A percentile compares a stretch with the other conserved stretches of the same genome.
Conservation (phyloP, 2,797 vertebrate species). For the Epinephelus malabaricus region DNA sequence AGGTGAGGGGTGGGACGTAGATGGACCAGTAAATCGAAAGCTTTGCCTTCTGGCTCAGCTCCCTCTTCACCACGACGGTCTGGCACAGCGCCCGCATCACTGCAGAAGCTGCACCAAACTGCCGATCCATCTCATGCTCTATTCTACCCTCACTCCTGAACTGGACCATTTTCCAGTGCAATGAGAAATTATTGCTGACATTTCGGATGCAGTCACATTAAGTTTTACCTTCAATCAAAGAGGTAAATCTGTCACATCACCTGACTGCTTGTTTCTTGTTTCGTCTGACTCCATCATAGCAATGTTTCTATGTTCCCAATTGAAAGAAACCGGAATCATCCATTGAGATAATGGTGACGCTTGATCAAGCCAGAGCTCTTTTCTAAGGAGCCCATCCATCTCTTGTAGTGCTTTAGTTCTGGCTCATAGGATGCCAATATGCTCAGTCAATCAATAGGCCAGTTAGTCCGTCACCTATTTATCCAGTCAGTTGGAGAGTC, state of each 20-base stretch:
- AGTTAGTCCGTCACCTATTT: slow-evolving; percentile 10
- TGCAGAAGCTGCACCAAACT: no score
- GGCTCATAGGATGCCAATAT: slow-evolving; percentile 11
- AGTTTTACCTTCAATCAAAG: no score
- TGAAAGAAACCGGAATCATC: background rate
- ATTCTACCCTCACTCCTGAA: no score
- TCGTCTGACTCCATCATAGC: background rate
- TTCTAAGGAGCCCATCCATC: background rate
- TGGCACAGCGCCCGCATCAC: no score
- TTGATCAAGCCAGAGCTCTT: background rate
- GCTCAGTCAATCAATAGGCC: slow-evolving; percentile 3
- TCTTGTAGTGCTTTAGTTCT: slow-evolving; percentile 17
- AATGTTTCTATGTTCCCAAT: background rate
- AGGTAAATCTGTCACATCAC: background rate
- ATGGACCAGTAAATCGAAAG: no score
- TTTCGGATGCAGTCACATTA: no score
- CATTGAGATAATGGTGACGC: background rate
- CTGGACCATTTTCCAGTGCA: no score
- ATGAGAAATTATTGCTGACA: no score
- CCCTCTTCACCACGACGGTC: no score
- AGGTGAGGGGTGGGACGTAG: no score
- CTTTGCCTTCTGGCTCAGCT: no score
- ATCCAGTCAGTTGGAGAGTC: slow-evolving; percentile 28
- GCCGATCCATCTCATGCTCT: no score
- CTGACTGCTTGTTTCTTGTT: background rate